phyloP scores from a whole-genome alignment of 2,113 vertebrate genomes.

The Myodes glareolus region DNA sequence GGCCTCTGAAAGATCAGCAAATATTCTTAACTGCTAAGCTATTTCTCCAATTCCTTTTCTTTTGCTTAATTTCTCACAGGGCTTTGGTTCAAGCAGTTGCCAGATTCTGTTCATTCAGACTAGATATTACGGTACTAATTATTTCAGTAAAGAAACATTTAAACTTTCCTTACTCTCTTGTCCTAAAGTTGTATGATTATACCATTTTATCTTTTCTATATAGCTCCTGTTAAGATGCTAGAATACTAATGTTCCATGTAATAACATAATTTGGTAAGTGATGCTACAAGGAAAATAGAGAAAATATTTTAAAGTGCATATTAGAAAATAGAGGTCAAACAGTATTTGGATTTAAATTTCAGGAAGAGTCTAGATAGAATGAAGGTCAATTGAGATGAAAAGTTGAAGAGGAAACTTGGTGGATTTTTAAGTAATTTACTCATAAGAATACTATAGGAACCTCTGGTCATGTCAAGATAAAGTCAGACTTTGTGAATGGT shows the following conservation, averaged over 20 bases:
- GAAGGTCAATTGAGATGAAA: not conserved
- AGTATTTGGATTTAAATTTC: not conserved
- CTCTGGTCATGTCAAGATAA: not conserved
- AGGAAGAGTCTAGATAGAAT: not conserved
- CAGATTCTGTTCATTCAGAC: not conserved
- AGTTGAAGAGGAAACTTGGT: not conserved
- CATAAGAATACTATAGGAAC: accelerated
- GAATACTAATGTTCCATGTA: not conserved
- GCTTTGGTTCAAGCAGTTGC: not conserved
- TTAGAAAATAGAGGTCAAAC: not conserved
- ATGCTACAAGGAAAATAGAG: not conserved
- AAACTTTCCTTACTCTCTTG: not conserved
- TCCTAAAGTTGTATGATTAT: not conserved
- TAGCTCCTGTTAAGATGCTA: not conserved
- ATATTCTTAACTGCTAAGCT: not conserved
- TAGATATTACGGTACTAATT: not conserved
- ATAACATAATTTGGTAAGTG: not conserved
- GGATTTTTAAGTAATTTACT: not conserved
- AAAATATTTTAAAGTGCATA: not conserved
- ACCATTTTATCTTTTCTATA: not conserved
- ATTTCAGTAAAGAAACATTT: constrained; percentile 12
- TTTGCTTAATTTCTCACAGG: not conserved
- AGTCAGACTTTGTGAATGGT: not conserved
- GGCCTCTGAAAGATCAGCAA: not conserved
- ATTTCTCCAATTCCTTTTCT: not conserved